Base-by-base conservation (phyloP, 92 coral and sea anemone species). In the Ricordea florida region DNA sequence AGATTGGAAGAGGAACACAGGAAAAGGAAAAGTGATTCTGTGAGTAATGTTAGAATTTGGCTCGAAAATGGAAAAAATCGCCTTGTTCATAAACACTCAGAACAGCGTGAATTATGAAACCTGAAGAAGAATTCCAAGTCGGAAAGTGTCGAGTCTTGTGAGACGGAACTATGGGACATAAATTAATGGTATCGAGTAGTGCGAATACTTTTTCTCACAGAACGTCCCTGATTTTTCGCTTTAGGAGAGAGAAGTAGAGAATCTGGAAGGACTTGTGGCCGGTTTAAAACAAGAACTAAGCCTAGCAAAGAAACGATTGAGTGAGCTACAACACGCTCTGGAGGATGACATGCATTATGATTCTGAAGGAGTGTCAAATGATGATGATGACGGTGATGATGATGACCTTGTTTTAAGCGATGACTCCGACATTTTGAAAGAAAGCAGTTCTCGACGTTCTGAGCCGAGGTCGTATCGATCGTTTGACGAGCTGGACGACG, bases 401-500 rank as follows among this genome's bases (percentile, higher is more conserved):
- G 72, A 69, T 47, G 81, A 61, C 69, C 49, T 68, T 30, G 69
- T 44, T 38, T 64, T 69, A 21, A 79, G 87, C 45, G 82, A 72
- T 57, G 86, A 83, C 68, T 72, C 86, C 43, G 91, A 84, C 60
- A 52, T 47, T 15, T 74, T 76, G 27, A 24, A 68, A 23, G 82
- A 74, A 16, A 87, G 76, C 57, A 86, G 62, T 8, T 91, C 98
- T 36, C 80, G 87, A 23, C 93, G 89, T 0, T 94, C 98, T 27
- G 97, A 94, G 56, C 93, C 98, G 35, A 84, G 97, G 52, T 94
- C 98, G n/a, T 94, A 94, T 51, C 92, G 92, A 57, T 94, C 98
- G 16, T 70, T 81, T 53, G 98, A 94, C 40, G 97, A 92, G 62
- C 71, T 94, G 25, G 97, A 92, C 57, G 81, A 79, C 29, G 96